phyloP scores from a whole-genome alignment of 2,888 invertebrate species.

The Aspidapion aeneum region DNA sequence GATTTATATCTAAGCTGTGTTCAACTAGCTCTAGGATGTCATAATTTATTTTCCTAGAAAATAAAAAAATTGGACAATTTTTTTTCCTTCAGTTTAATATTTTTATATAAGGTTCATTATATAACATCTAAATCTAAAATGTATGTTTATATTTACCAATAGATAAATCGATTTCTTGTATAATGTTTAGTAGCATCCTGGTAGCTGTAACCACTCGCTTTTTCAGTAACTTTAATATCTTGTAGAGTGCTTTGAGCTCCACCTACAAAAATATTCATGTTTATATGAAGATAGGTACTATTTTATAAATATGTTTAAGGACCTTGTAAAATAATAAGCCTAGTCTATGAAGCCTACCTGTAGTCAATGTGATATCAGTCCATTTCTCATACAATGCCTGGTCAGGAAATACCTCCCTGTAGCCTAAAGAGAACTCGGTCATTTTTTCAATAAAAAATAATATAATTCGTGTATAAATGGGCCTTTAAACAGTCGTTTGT shows the following conservation, averaged over 20 bases:
- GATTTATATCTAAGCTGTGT: constrained; percentile 81
- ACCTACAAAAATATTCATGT: too few species aligned
- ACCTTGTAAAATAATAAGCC: too few species aligned
- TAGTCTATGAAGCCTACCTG: constrained; percentile 54
- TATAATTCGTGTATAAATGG: not conserved
- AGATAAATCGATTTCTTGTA: constrained; percentile 84
- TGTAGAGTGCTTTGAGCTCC: constrained; percentile 90
- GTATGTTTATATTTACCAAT: constrained; percentile 75
- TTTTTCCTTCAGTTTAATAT: too few species aligned
- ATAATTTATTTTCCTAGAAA: constrained; percentile 75
- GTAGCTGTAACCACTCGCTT: constrained; percentile 86
- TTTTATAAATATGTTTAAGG: too few species aligned
- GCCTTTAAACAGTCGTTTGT: not conserved
- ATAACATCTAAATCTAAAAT: too few species aligned
- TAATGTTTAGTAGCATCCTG: constrained; percentile 61
- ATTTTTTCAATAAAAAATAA: too few species aligned
- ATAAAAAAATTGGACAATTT: too few species aligned
- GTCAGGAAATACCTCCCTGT: constrained; percentile 79
- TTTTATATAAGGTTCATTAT: too few species aligned
- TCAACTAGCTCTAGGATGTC: constrained; percentile 88
- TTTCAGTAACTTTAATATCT: constrained; percentile 88
- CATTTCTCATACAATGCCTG: constrained; percentile 73
- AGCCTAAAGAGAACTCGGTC: constrained; percentile 51
- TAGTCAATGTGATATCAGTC: constrained; percentile 78
- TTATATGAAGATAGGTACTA: too few species aligned